Evolutionary conservation across 1,140 invertebrate species (phyloP).

Genomic region (Drosophila ercepeae): DNA sequence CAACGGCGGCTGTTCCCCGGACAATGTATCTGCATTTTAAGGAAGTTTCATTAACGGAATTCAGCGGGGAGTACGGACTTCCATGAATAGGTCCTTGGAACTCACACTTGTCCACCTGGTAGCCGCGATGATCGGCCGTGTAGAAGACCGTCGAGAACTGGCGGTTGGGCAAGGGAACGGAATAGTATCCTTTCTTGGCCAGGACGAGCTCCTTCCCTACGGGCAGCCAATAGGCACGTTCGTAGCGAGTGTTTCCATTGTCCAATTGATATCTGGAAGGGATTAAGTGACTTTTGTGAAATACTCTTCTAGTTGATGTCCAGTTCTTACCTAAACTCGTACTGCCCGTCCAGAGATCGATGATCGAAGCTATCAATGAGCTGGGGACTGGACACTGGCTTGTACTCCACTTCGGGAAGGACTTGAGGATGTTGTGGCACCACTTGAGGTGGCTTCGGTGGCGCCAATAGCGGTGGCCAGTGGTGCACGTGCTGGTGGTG

Average conservation of each 20-base stretch:
- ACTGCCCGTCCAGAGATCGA: conserved; percentile 52
- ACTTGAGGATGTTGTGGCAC: conserved; percentile 4
- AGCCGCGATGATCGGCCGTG: conserved; percentile 74
- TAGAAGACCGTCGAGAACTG: conserved; percentile 67
- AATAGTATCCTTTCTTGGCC: conserved; percentile 70
- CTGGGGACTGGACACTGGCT: background rate
- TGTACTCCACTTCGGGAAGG: background rate
- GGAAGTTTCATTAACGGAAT: conserved; percentile 31
- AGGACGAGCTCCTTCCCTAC: conserved; percentile 55
- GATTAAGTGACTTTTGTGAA: background rate
- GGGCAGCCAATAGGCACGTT: conserved; percentile 73
- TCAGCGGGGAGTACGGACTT: conserved; percentile 4
- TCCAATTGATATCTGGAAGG: conserved; percentile 58
- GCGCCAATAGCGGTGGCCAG: conserved; percentile 54
- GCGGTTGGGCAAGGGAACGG: conserved; percentile 57
- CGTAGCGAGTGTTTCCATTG: conserved; percentile 76
- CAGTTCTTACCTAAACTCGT: conserved; percentile 64
- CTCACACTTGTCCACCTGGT: conserved; percentile 68
- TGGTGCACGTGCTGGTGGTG: conserved; percentile 54
- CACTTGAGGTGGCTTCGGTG: background rate
- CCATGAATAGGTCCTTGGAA: too few species aligned
- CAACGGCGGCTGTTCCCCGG: conserved; percentile 52
- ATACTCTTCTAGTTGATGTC: background rate
- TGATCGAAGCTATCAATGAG: conserved; percentile 63
- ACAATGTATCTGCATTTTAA: conserved; percentile 69